phyloP scores from a whole-genome alignment of 2,888 invertebrate genomes.

The Dasypolia templi region DNA sequence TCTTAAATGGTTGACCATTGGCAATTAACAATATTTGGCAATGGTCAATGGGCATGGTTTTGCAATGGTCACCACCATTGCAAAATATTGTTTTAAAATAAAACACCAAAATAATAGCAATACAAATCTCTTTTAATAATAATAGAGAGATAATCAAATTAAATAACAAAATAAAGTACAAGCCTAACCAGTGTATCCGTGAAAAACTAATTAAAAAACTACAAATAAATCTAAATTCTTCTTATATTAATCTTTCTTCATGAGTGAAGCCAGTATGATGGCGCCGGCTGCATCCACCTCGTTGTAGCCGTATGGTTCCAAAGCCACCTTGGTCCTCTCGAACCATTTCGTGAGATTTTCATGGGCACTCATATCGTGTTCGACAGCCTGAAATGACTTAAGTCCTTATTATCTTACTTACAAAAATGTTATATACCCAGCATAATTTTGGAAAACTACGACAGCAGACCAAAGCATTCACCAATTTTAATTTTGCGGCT shows the following conservation, averaged over 20 bases:
- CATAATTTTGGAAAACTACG: background rate
- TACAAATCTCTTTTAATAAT: slow-evolving; percentile 33
- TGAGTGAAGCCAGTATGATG: slow-evolving; percentile 87
- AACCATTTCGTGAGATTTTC: slow-evolving; percentile 92
- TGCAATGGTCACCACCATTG: too few relatives aligned
- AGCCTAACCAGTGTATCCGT: slow-evolving; percentile 42
- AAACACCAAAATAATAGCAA: slow-evolving; percentile 12
- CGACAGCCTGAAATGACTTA: slow-evolving; percentile 85
- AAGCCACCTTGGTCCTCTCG: slow-evolving; percentile 91
- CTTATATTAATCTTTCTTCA: slow-evolving; percentile 81
- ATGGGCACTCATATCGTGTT: slow-evolving; percentile 89
- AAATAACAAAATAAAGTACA: slow-evolving; percentile 20
- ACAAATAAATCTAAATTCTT: slow-evolving; percentile 4
- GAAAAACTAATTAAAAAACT: slow-evolving; percentile 19
- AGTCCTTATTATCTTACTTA: background rate
- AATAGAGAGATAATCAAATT: slow-evolving; percentile 1
- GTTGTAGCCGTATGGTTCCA: slow-evolving; percentile 92
- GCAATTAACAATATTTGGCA: too few relatives aligned
- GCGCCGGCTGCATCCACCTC: slow-evolving; percentile 92
- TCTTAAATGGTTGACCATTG: too few relatives aligned
- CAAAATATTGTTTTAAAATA: slow-evolving; percentile 1
- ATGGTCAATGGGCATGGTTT: too few relatives aligned
- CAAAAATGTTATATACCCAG: background rate
- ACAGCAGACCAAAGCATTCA: too few relatives aligned
- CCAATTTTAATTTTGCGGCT: too few relatives aligned